Conservation (phyloP, 1,140 invertebrate species). For the Lepidostoma basale region DNA sequence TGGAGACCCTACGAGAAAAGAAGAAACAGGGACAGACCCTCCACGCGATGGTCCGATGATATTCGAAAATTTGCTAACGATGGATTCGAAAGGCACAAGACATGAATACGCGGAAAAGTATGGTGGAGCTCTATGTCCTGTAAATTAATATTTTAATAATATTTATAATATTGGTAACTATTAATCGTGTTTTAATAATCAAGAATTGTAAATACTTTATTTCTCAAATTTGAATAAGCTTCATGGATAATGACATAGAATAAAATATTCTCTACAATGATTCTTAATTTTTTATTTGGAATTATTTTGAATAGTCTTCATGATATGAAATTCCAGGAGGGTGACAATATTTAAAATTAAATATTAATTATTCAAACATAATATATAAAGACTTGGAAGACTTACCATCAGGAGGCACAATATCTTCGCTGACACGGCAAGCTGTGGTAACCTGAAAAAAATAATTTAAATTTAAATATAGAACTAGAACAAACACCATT, state of each 20-base stretch:
- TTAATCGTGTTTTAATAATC: too few relatives aligned
- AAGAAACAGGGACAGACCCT: too few relatives aligned
- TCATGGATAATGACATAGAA: too few relatives aligned
- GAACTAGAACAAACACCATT: neutral
- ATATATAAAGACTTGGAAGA: constrained; percentile 36
- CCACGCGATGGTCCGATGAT: too few relatives aligned
- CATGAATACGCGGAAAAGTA: too few relatives aligned
- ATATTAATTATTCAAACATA: neutral
- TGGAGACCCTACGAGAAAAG: too few relatives aligned
- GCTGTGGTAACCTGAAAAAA: constrained; percentile 80
- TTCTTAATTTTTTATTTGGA: neutral
- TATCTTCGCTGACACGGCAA: constrained; percentile 85
- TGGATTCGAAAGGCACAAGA: too few relatives aligned
- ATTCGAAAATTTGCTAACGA: too few relatives aligned
- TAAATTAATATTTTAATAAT: too few relatives aligned
- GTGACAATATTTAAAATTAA: neutral
- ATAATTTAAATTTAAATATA: neutral
- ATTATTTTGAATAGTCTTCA: neutral
- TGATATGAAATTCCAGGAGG: neutral
- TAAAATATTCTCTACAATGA: neutral
- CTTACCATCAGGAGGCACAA: constrained; percentile 84
- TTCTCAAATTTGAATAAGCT: too few relatives aligned
- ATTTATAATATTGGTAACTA: too few relatives aligned
- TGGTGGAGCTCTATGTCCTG: too few relatives aligned
- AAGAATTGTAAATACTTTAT: neutral